phyloP scores from a whole-genome alignment of 2,888 invertebrate genomes.

The Metellina segmentata region DNA sequence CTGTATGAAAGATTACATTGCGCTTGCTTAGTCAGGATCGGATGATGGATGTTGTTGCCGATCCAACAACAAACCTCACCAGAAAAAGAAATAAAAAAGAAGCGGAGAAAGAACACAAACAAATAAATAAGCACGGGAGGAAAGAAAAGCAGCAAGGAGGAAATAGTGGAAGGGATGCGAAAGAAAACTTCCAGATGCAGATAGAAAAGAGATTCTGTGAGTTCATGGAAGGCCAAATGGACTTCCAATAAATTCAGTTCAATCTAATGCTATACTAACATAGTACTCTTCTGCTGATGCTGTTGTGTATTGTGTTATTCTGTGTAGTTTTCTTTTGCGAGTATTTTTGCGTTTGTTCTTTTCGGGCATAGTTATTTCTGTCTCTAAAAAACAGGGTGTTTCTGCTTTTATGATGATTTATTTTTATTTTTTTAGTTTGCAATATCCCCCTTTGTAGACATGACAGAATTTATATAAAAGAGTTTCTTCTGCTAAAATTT shows the following conservation, averaged over 20 bases:
- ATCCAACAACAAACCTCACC: constrained; percentile 74
- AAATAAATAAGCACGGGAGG: constrained; percentile 63
- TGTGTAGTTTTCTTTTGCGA: constrained; percentile 36
- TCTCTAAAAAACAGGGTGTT: constrained; percentile 62
- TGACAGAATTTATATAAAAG: constrained; percentile 54
- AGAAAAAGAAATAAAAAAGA: constrained; percentile 59
- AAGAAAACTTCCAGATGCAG: constrained; percentile 76
- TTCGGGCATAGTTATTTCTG: constrained; percentile 63
- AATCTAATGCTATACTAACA: constrained; percentile 73
- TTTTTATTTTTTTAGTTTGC: constrained; percentile 23
- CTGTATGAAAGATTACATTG: constrained; percentile 76
- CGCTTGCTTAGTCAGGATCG: constrained; percentile 69
- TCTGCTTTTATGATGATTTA: constrained; percentile 62
- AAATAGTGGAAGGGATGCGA: constrained; percentile 62
- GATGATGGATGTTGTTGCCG: constrained; percentile 71
- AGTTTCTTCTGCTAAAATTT: constrained; percentile 7
- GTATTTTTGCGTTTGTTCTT: constrained; percentile 53
- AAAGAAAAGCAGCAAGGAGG: constrained; percentile 21
- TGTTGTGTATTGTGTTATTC: constrained; percentile 44
- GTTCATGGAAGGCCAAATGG: constrained; percentile 75
- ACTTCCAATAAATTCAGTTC: constrained; percentile 76
- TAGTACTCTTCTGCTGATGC: constrained; percentile 59
- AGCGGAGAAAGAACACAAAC: constrained; percentile 56
- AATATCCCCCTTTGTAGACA: constrained; percentile 21
- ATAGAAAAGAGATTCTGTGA: constrained; percentile 72